A percentile compares a stretch with the other conserved stretches of the same genome.
phyloP scores from a whole-genome alignment of 2,888 invertebrate species.

The Thera obeliscata region DNA sequence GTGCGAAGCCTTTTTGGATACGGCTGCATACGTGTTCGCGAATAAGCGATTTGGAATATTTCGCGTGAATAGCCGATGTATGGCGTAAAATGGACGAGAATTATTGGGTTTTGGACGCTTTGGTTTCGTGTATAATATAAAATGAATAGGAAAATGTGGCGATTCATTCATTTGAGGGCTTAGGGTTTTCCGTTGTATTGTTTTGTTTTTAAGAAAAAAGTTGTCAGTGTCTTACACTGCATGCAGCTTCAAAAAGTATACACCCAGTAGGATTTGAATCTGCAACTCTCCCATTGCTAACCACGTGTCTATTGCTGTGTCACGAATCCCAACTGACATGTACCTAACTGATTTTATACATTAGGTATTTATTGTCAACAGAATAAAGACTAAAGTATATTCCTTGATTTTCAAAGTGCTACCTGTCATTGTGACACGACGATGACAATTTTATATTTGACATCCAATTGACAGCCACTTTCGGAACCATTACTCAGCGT shows the following conservation, averaged over 20 bases:
- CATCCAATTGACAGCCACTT: background rate
- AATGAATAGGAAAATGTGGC: slow-evolving; percentile 28
- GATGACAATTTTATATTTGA: background rate
- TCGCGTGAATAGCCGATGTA: slow-evolving; percentile 25
- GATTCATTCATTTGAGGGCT: slow-evolving; percentile 13
- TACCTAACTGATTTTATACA: too few species aligned
- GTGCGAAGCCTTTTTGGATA: slow-evolving; percentile 62
- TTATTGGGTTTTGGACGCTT: slow-evolving; percentile 21
- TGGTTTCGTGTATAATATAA: slow-evolving; percentile 7
- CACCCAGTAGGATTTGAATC: too few species aligned
- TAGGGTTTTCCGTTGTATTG: background rate
- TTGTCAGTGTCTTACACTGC: too few species aligned
- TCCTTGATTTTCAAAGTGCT: background rate
- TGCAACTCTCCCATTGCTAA: too few species aligned
- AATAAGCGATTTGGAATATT: slow-evolving; percentile 35
- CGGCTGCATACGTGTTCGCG: slow-evolving; percentile 40
- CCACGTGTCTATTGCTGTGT: too few species aligned
- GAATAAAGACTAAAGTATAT: too few species aligned
- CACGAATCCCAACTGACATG: too few species aligned
- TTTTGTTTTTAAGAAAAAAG: background rate
- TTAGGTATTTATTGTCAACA: too few species aligned
- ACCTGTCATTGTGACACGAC: background rate
- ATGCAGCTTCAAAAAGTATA: too few species aligned
- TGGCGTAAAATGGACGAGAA: slow-evolving; percentile 24
- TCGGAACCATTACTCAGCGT: too few species aligned